Evolutionary conservation across 2,888 invertebrate species (phyloP).

Genomic region (Myathropa florea): DNA sequence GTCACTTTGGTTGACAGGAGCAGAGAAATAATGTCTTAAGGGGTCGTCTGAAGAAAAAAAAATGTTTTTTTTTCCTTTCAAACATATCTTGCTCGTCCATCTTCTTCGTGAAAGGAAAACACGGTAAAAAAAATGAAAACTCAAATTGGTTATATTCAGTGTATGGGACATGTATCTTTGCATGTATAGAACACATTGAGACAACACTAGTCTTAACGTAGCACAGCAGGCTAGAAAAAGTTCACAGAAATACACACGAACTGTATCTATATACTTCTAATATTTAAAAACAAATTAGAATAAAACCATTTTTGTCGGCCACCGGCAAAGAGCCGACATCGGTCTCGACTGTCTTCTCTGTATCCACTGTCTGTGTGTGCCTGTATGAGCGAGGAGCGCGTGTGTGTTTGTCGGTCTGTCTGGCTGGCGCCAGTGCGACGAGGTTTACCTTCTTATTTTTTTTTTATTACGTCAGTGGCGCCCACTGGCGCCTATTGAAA

Average conservation of each 20-base stretch:
- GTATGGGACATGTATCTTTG: background rate
- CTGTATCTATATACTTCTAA: background rate
- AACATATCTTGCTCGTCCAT: constrained; percentile 14
- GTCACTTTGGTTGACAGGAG: constrained; percentile 7
- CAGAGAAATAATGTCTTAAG: background rate
- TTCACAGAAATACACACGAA: constrained; percentile 32
- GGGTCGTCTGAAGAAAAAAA: background rate
- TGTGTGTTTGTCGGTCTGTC: constrained; percentile 76
- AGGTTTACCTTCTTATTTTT: constrained; percentile 79
- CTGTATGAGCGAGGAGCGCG: background rate
- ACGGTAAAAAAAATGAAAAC: constrained; percentile 34
- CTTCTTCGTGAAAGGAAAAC: constrained; percentile 20
- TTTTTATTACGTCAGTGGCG: constrained; percentile 81
- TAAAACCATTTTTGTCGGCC: constrained; percentile 72
- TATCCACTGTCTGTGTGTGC: constrained; percentile 32
- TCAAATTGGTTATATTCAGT: constrained; percentile 41
- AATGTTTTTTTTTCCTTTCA: constrained; percentile 12
- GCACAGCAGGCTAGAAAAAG: constrained; percentile 20
- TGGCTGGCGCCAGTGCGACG: constrained; percentile 80
- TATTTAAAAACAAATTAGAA: constrained; percentile 14
- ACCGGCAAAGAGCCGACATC: constrained; percentile 72
- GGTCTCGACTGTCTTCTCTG: constrained; percentile 35
- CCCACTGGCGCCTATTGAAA: constrained; percentile 78
- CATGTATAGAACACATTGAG: background rate
- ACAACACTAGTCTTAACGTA: background rate